Evolutionary conservation across 2,797 vertebrate genomes (phyloP), one percentile per base, ranked within the genome.

Genomic region (Chrysocyon brachyurus): DNA sequence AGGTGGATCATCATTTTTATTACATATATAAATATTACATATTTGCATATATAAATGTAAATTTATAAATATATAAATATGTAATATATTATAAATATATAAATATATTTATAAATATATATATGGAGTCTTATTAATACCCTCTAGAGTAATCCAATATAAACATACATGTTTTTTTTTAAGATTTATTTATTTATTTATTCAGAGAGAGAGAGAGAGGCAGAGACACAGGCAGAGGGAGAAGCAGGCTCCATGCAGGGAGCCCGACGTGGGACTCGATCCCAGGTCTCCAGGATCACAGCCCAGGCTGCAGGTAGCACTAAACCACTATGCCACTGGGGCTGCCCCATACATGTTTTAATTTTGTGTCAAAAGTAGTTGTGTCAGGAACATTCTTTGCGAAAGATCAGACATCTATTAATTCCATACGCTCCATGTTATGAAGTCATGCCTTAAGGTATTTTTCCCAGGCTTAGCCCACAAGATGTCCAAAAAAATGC

Each of bases 361-460:
- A 86, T 84, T 93, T 92, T 16, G 78, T 93, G 6, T 86, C 24
- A 49, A 86, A 88, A 86, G 33, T 73, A 61, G 90, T 28, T 52
- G 46, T 22, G 12, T 87, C 70, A 92, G 52, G 2, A 86, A 63
- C 17, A 2, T 56, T 89, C 24, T 68, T 73, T 33, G 11, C 61
- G 16, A 90, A 90, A 90, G 11, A 24, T 88, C 82, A 59, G 9
- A 26, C 6, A 3, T 31, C 70, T 31, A 31, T 79, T 87, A 84
- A 61, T 59, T 95, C 49, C 61, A 70, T 24, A 21, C 7, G 24
- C 2, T 12, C 11, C 31, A 36, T 7, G 36, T 59, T 81, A 61
- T 12, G 46, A 72, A 79, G 57, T 83, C 46, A 5, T 24, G 31
- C n/a, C 84, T 87, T 49, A 22, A 33, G 15, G 19, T 26, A 28